Conservation (phyloP, 1,140 invertebrate genomes). For the Orchesella cincta region DNA sequence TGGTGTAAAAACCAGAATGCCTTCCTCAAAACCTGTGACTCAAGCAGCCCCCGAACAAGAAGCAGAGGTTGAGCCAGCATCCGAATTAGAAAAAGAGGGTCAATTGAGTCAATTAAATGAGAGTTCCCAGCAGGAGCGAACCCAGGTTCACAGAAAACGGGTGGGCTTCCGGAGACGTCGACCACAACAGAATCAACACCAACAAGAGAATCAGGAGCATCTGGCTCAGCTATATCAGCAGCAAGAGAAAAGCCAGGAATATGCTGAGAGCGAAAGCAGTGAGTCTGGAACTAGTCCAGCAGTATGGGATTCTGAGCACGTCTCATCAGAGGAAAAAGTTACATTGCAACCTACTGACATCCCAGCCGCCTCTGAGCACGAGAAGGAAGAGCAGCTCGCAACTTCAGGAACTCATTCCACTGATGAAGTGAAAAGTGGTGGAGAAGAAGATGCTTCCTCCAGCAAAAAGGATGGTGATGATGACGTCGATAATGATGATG, state of each 20-base stretch:
- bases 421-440: neutral
- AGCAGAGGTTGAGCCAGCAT: neutral
- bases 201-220: neutral
- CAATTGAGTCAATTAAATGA: neutral
- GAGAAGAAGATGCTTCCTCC: neutral
- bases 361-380: neutral
- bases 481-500: conserved; percentile 2
- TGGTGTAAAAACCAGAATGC: neutral
- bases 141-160: neutral
- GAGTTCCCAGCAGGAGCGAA: neutral
- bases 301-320: neutral
- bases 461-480: neutral
- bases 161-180: neutral
- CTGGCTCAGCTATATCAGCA: neutral
- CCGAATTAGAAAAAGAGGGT: neutral
- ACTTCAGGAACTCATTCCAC: conserved; percentile 8
- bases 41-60: neutral
- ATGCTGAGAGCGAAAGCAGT: neutral
- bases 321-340: neutral
- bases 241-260: neutral
- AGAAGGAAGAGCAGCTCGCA: neutral
- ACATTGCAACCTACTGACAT: neutral
- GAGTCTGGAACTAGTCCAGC: neutral
- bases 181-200: neutral
- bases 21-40: neutral